phyloP scores from a whole-genome alignment of 2,113 vertebrate genomes.

The Xiphorhynchus elegans region DNA sequence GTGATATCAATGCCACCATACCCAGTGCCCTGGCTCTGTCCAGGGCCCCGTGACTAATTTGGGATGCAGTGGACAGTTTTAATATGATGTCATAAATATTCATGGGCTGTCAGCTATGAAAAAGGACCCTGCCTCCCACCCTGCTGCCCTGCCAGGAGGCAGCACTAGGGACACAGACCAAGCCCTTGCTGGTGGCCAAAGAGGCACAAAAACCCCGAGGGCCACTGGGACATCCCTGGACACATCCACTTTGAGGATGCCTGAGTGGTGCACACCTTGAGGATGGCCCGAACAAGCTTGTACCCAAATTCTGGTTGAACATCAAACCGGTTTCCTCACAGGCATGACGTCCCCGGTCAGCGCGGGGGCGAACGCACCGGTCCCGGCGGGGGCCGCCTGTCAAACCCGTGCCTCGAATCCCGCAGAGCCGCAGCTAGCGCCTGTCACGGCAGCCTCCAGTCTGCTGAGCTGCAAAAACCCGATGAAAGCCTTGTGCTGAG shows the following conservation, averaged over 20 bases:
- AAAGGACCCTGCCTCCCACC: background rate
- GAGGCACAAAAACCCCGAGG: background rate
- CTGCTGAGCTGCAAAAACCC: slow-evolving; percentile 7
- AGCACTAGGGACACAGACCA: background rate
- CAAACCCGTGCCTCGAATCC: background rate
- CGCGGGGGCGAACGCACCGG: rapidly evolving
- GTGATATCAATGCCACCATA: background rate
- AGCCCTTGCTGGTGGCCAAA: background rate
- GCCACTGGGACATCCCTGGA: background rate
- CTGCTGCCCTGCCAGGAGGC: background rate
- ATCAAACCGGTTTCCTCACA: background rate
- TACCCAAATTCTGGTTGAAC: background rate
- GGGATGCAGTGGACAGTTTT: slow-evolving; percentile 47
- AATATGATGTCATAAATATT: slow-evolving; percentile 63
- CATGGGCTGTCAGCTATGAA: slow-evolving; percentile 47
- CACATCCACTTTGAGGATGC: background rate
- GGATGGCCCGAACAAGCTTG: background rate
- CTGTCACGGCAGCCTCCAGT: background rate
- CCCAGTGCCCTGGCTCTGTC: background rate
- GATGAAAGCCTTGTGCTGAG: background rate
- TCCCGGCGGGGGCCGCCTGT: background rate
- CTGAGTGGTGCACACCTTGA: background rate
- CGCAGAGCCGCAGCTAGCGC: background rate
- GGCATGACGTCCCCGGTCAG: rapidly evolving
- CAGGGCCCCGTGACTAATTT: slow-evolving; percentile 17